Base-by-base conservation (phyloP, 2,888 invertebrate genomes). In the Nemapogon koenigi region DNA sequence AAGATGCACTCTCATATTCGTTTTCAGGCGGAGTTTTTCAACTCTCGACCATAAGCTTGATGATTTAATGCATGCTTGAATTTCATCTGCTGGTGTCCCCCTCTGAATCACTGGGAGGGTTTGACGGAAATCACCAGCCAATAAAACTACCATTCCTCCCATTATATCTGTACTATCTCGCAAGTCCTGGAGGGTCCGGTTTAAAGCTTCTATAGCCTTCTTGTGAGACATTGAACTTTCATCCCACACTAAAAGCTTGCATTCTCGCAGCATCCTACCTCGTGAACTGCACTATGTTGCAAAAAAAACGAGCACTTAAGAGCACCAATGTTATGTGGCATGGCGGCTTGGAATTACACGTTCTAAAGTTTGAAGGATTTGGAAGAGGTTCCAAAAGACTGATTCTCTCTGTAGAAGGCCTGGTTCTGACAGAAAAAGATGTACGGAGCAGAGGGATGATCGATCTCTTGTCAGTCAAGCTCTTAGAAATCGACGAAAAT, bases 21-120 rank as follows among this genome's bases (percentile, higher is more conserved):
- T 16, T 3, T 2, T 16, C 4, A 31, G 31, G 7, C 3, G 3
- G 2, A 31, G 10, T 31, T 31, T 31, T 4, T 36, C 16, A 3
- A 41, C 45, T 42, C 46, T 32, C 36, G 41, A 42, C 49, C 45
- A 44, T 38, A 46, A 41, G 44, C 42, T 43, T 16, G 47, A 46
- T 33, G 44, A 44, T 45, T 46, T 46, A 38, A 48, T 38, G 41
- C 43, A 47, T 38, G 44, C 45, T 31, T 48, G 45, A 42, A 45
- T 42, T 45, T 46, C 43, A 32, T 45, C 44, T 28, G 46, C 46
- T 40, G 40, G 38, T 3, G 43, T 47, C 3, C 45, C 43, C 43
- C 47, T 37, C 38, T 45, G 44, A 42, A 45, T 46, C 19, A 47
- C 43, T 43, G 44, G 46, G 29, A 48, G 42, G 42, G 17, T 46